These are phyloP conservation scores for Florisuga fusca DNA, from an alignment of 2,797 vertebrate genomes.

Conservation along the genomic window DNA sequence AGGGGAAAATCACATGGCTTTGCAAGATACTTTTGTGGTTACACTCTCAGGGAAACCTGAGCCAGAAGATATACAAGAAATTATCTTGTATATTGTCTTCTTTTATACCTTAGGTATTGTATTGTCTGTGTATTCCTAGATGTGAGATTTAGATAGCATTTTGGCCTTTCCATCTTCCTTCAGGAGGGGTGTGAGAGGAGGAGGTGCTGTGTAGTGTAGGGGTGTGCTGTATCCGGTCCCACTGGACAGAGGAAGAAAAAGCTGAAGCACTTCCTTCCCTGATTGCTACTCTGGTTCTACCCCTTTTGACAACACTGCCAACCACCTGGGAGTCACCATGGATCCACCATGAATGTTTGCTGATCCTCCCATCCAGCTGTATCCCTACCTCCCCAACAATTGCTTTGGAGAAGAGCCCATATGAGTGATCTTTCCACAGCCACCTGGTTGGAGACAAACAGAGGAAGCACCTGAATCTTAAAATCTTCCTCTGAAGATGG, in stretches of 20 bases:
- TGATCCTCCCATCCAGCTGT: background rate
- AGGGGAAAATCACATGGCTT: background rate
- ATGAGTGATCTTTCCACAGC: background rate
- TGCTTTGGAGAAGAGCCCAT: background rate
- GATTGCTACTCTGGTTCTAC: background rate
- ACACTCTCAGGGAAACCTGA: background rate
- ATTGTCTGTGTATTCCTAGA: background rate
- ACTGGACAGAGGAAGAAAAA: background rate
- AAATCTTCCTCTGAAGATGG: background rate
- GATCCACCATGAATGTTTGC: background rate
- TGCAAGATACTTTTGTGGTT: background rate
- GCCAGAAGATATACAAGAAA: background rate
- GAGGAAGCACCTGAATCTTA: background rate
- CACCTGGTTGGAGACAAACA: background rate
- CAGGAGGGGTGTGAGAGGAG: background rate
- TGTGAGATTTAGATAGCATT: background rate
- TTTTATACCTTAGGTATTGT: background rate
- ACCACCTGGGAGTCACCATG: rapidly evolving
- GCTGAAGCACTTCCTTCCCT: background rate
- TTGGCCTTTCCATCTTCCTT: background rate
- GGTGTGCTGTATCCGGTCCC: background rate
- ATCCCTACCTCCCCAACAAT: background rate
- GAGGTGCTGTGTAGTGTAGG: too few species aligned
- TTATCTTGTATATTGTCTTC: background rate
- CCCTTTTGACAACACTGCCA: background rate